A percentile compares a stretch with the other conserved stretches of the same genome.
These are phyloP conservation scores for Melanerpes aurifrons DNA, from an alignment of 2,113 vertebrate species.

Conservation along the genomic window DNA sequence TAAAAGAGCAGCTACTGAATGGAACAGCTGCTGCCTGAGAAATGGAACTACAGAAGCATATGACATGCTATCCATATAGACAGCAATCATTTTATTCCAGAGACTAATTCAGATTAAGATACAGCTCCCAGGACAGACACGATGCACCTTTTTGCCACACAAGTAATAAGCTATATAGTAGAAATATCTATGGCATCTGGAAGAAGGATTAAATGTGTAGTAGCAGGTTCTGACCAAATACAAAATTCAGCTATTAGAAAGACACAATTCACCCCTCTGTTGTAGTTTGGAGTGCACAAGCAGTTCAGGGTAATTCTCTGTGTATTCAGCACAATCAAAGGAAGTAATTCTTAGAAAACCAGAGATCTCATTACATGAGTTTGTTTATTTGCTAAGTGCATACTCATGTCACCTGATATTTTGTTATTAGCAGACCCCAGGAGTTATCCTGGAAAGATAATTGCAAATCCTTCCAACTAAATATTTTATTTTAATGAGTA, in stretches of 20 bases:
- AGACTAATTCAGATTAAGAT: background rate
- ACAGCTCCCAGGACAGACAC: background rate
- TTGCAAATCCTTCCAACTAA: background rate
- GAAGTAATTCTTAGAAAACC: background rate
- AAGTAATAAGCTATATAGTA: background rate
- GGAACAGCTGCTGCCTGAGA: background rate
- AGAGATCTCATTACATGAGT: background rate
- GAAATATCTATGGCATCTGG: background rate
- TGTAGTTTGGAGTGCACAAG: background rate
- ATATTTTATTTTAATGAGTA: background rate
- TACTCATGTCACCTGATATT: background rate
- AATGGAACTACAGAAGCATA: background rate
- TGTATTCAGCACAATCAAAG: background rate
- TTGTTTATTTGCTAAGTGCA: background rate
- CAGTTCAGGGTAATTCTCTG: background rate
- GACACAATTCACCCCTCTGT: background rate
- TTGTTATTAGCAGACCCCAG: background rate
- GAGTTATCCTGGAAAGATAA: background rate
- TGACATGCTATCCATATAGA: background rate
- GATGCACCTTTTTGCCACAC: background rate
- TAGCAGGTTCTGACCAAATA: background rate
- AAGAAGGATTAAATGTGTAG: background rate
- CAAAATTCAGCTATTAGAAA: background rate
- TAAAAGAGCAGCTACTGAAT: constrained; percentile 5
- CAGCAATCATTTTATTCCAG: background rate